Base-by-base conservation (phyloP, 2,113 vertebrate genomes). In the Caretta caretta region DNA sequence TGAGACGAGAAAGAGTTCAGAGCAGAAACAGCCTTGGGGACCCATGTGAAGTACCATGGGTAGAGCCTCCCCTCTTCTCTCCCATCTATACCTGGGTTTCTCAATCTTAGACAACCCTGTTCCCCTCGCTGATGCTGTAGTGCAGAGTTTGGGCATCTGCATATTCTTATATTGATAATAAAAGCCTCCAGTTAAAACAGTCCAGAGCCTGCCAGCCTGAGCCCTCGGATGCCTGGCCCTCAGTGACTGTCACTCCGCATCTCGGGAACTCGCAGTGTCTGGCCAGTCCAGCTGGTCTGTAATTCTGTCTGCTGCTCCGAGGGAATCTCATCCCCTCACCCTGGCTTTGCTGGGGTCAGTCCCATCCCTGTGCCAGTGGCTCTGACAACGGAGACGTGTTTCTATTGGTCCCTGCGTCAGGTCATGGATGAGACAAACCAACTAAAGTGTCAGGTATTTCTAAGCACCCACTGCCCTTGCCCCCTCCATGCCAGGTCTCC, bases 401-500 rank as follows among this genome's bases (percentile, higher is more conserved):
- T 29, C 80, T 80, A 8, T 19, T 2, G 0, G 31, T 46, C 76
- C 59, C 82, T 83, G 83, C 42, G 48, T 35, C 59, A 4, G 10
- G 20, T 4, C 51, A 9, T 46, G 2, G 5, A 10, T 51, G 35
- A 1, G 0, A 22, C 27, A 2, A 42, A 12, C 16, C 19, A 31
- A 9, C 48, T 0, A 19, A 69, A 48, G 35, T 22, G 79, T 46
- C 38, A 6, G 1, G 53, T 0, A 0, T 0, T 1, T 46, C 54
- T 1, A 11, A 19, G 51, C 46, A 1, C 46, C 1, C 1, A 0
- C 13, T 0, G 0, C 1, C 51, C n/a, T 35, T 0, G 0, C 22
- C 24, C 62, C 42, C 35, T 65, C 50, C 6, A 12, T 13, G 35
- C 20, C 56, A 51, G 49, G 51, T 22, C 50, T 6, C 16, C 42